These are phyloP conservation scores for Aphis gossypii DNA, from an alignment of 1,140 invertebrate species.

Conservation along the genomic window DNA sequence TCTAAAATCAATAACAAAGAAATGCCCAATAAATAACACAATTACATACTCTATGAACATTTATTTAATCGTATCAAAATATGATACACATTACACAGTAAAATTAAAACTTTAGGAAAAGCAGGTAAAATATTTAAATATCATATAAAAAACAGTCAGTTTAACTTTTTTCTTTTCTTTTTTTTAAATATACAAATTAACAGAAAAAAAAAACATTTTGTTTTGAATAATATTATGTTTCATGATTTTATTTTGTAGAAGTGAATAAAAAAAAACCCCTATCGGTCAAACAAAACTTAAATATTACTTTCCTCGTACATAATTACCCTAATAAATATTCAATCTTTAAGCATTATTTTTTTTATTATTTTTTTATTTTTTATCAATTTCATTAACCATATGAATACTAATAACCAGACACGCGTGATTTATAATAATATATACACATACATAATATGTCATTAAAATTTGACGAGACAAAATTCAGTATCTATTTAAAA, in stretches of 20 bases:
- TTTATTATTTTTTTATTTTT: conserved; percentile 2
- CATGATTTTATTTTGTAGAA: conserved; percentile 5
- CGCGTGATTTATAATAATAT: conserved; percentile 55
- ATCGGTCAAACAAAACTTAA: conserved; percentile 54
- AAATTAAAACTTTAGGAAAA: conserved; percentile 43
- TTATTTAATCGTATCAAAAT: conserved; percentile 41
- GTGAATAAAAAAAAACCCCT: conserved; percentile 52
- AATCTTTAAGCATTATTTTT: conserved; percentile 55
- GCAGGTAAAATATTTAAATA: conserved; percentile 27
- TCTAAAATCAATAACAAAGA: conserved; percentile 52
- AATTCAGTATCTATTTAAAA: conserved; percentile 47
- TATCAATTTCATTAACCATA: conserved; percentile 48
- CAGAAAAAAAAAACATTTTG: conserved; percentile 21
- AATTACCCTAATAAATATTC: conserved; percentile 57
- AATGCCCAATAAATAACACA: conserved; percentile 53
- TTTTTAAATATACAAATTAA: conserved; percentile 53
- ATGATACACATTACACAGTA: conserved; percentile 16
- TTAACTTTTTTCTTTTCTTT: background rate
- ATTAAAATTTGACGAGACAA: conserved; percentile 51
- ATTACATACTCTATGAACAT: conserved; percentile 45
- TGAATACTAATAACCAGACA: conserved; percentile 52
- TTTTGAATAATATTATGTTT: conserved; percentile 10
- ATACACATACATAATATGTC: conserved; percentile 37
- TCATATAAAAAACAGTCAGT: conserved; percentile 45
- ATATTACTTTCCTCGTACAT: conserved; percentile 50